Conservation (phyloP, 37 sponge, comb jelly and placozoan genomes). For the Mnemiopsis leidyi region DNA sequence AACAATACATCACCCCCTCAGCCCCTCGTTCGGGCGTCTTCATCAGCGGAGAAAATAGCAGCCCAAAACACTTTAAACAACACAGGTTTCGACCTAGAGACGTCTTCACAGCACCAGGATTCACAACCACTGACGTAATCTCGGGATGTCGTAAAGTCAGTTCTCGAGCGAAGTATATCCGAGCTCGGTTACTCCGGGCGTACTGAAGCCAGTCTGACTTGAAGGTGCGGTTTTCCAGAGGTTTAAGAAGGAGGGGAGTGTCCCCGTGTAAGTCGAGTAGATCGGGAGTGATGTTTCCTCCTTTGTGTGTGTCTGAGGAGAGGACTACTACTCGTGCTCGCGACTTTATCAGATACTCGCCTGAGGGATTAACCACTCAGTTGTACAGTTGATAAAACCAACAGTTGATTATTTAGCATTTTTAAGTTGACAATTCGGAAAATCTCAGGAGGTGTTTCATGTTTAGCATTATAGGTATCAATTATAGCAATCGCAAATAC, state of each 20-base stretch:
- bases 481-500: no score
- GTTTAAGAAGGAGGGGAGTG: neutral
- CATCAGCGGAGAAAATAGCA: neutral
- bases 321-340: neutral
- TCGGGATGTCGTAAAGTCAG: neutral
- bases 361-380: no score
- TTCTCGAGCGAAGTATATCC: slow-evolving; percentile 17
- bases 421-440: no score
- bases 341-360: neutral
- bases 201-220: neutral
- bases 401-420: no score
- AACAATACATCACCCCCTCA: neutral
- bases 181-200: neutral
- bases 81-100: neutral
- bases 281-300: neutral
- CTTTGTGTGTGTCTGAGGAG: neutral
- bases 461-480: no score
- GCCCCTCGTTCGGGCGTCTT: neutral
- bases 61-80: neutral
- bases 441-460: no score
- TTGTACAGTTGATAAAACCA: no score
- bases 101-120: neutral
- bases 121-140: neutral
- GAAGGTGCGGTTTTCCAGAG: neutral
- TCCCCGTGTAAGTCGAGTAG: neutral